These are phyloP conservation scores for Gymnoscopelus braueri DNA, from an alignment of 2,797 vertebrate genomes.

Conservation along the genomic window DNA sequence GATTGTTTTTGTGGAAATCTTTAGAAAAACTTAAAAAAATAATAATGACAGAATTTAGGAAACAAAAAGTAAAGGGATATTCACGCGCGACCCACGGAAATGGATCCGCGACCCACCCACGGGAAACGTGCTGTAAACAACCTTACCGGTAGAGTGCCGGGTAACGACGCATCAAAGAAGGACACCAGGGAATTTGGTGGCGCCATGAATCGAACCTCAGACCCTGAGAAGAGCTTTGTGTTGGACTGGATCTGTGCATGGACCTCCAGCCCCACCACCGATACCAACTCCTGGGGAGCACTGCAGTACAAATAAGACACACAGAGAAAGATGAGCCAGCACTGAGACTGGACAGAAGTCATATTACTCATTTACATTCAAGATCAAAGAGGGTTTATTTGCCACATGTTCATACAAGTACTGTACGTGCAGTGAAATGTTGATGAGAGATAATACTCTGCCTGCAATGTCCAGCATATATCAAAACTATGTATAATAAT, in stretches of 20 bases:
- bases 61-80: no score
- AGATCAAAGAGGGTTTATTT: no score
- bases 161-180: conserved; percentile 96
- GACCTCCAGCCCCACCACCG: conserved; percentile 95
- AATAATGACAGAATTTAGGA: no score
- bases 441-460: no score
- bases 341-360: not conserved
- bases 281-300: conserved; percentile 79
- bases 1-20: no score
- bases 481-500: no score
- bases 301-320: conserved; percentile 60
- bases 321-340: conserved; percentile 19
- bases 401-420: no score
- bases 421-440: no score
- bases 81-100: no score
- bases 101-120: not conserved
- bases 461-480: no score
- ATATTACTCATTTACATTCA: not conserved
- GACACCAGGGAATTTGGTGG: conserved; percentile 96
- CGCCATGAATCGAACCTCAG: conserved; percentile 87
- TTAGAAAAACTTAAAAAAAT: no score
- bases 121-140: conserved; percentile 7
- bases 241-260: conserved; percentile 94
- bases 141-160: conserved; percentile 95
- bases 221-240: conserved; percentile 95